Evolutionary conservation across 2,113 vertebrate species (phyloP), one percentile per base, ranked within the genome.

Genomic region (Illadopsis cleaveri): DNA sequence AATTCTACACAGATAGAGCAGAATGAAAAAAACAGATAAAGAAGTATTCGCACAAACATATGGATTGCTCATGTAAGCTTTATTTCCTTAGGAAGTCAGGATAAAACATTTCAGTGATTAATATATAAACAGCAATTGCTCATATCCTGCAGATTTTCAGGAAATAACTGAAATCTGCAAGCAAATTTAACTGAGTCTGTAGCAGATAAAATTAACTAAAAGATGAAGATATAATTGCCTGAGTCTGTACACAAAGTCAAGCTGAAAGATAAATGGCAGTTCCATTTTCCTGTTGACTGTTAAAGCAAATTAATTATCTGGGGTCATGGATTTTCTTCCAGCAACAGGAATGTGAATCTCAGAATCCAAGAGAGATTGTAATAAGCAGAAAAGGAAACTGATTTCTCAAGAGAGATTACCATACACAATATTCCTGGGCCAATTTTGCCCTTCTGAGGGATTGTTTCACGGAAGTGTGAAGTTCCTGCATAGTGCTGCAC

Each of bases 131-230:
- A 96, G 92, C 84, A 82, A 65, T 88, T 87, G 25, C 69, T 95
- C 91, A 97, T 89, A 73, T 96, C 93, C 94, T 97, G 69, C 71
- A 97, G 89, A 92, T 86, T 91, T 81, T 88, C 91, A 97, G 89
- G 82, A 94, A 97, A 92, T 89, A 97, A 91, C 83, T 90, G 92
- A 95, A 97, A 95, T 83, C 86, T 91, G 84, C 85, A 97, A 97
- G 92, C 80, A 96, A 96, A 97, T 97, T 89, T 95, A 95, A 97
- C 94, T 51, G 92, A 97, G 82, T 93, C 94, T 91, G 85, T 69
- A 95, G 80, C 79, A 96, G 96, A 96, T 83, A 91, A 97, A 98
- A 97, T 97, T 95, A 97, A 91, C 89, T 94, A 77, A 97, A 96
- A 97, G 81, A 94, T 75, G 69, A 93, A 92, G 86, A 86, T 79